phyloP scores from a whole-genome alignment of 1,140 invertebrate genomes.

The Schlechtendalia chinensis region DNA sequence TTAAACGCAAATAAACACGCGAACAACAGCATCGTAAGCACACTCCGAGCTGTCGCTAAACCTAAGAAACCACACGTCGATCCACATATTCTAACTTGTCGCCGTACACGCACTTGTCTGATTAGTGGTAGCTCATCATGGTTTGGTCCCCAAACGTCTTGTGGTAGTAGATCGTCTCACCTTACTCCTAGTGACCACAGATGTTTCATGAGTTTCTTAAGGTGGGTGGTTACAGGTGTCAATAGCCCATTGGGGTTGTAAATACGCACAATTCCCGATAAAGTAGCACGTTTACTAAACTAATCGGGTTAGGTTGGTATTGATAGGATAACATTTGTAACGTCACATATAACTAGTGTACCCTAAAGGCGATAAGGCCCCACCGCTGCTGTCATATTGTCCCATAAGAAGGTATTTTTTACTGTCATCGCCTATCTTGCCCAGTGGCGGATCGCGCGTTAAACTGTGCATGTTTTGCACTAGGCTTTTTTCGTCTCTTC shows the following conservation, averaged over 20 bases:
- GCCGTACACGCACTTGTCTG: constrained; percentile 50
- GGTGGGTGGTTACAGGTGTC: not conserved
- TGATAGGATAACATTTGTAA: no score
- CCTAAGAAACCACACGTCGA: not conserved
- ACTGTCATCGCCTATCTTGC: no score
- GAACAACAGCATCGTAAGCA: constrained; percentile 19
- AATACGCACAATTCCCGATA: not conserved
- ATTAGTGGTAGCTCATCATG: constrained; percentile 49
- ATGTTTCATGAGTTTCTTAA: not conserved
- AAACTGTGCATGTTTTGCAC: no score
- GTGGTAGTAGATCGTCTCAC: constrained; percentile 7
- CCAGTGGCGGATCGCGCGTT: no score
- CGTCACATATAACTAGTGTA: no score
- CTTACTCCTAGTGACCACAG: not conserved
- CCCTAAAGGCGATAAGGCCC: no score
- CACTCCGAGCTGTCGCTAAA: not conserved
- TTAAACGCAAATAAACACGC: no score
- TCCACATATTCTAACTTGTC: constrained; percentile 44
- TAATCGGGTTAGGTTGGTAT: not conserved
- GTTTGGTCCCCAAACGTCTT: constrained; percentile 52
- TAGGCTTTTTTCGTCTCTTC: no score
- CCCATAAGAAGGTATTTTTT: no score
- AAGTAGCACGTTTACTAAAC: not conserved
- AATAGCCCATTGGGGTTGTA: not conserved
- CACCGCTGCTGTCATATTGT: no score